Percentiles rank a stretch among this genome's conserved stretches.
These are phyloP conservation scores for Pedetes capensis DNA, from an alignment of 2,113 vertebrate species.

Conservation along the genomic window DNA sequence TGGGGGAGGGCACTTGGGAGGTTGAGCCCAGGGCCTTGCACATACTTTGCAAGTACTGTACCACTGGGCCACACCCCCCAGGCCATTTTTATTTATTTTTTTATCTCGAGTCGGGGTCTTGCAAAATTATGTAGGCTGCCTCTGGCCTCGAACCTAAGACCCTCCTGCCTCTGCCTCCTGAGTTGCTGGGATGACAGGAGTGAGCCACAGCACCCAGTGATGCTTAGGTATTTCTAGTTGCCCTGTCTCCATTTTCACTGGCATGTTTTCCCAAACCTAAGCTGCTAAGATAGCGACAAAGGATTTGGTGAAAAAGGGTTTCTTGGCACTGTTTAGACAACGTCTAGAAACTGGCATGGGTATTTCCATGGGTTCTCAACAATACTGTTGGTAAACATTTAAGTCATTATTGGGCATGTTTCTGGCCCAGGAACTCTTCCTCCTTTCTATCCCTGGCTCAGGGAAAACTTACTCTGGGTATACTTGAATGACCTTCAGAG, in stretches of 20 bases:
- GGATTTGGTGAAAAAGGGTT: background rate
- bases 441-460: slow-evolving; percentile 34
- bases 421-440: slow-evolving; percentile 65
- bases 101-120: no score
- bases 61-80: no score
- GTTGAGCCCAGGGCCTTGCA: no score
- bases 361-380: background rate
- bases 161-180: no score
- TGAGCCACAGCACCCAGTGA: no score
- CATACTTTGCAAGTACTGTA: no score
- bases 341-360: background rate
- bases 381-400: slow-evolving; percentile 74
- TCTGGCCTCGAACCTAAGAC: no score
- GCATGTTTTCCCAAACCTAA: background rate
- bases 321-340: background rate
- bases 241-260: background rate
- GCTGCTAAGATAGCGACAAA: slow-evolving; percentile 21
- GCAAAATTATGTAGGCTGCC: no score
- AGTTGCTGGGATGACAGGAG: no score
- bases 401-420: slow-evolving; percentile 53
- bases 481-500: slow-evolving; percentile 62
- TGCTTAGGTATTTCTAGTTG: background rate
- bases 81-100: no score
- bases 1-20: no score
- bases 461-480: background rate